Conservation (phyloP, 2,113 vertebrate species). For the Cyphomyrus plagiostoma region DNA sequence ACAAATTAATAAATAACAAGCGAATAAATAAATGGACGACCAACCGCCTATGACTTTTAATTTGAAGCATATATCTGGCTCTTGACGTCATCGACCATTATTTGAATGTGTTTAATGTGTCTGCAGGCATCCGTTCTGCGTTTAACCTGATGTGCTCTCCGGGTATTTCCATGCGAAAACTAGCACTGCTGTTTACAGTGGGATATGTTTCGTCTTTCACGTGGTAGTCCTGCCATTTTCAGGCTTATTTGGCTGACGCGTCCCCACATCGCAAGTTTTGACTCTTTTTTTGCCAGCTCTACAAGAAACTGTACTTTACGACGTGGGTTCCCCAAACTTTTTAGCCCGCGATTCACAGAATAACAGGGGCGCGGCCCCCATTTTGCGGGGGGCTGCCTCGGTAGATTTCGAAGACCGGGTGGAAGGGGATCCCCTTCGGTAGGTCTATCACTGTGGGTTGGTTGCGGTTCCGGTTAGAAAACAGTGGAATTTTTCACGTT, state of each 20-base stretch:
- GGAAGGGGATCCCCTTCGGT: not conserved
- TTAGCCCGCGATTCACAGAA: too few relatives aligned
- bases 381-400: not conserved
- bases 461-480: not conserved
- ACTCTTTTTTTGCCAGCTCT: not conserved
- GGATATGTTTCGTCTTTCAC: not conserved
- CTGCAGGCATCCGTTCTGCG: not conserved
- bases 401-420: not conserved
- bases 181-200: too few relatives aligned
- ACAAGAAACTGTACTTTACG: not conserved
- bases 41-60: not conserved
- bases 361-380: too few relatives aligned
- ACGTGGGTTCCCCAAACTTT: too few relatives aligned
- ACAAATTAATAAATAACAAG: not conserved
- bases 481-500: not conserved
- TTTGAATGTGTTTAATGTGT: not conserved
- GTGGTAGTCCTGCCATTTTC: not conserved
- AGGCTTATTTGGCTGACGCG: slow-evolving; percentile 25
- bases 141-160: not conserved
- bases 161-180: not conserved
- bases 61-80: not conserved
- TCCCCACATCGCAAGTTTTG: slow-evolving; percentile 24
- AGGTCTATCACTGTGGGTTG: not conserved
- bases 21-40: not conserved
- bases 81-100: not conserved